Evolutionary conservation across 2,113 vertebrate species (phyloP), one percentile per base, ranked within the genome.

Genomic region (Pao palembangensis): DNA sequence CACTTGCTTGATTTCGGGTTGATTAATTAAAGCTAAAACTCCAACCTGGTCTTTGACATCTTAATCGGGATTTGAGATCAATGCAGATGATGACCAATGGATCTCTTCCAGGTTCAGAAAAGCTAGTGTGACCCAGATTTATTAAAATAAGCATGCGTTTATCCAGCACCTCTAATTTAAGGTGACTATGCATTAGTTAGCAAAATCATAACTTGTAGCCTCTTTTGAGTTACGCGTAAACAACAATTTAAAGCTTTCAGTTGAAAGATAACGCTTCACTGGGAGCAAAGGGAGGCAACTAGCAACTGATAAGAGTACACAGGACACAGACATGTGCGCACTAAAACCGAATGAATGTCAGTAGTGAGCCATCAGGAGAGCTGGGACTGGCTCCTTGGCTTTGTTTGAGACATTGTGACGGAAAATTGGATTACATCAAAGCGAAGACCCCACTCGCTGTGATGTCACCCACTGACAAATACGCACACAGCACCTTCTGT

Each of bases 351-450:
- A 41, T 34, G 31, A 58, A 64, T 65, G 60, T 64, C 51, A 25
- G 34, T 55, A 55, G 59, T 51, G 49, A 8, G 46, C 56, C 57
- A 58, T 74, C 31, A 38, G 58, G 46, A 57, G 21, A 49, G 19
- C 21, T 14, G 61, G 55, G 56, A 3, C 61, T 63, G 53, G 42
- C 46, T 28, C 61, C 54, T 56, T 58, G 58, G 53, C 58, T 63
- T 69, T 59, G 56, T 61, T 67, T 60, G 72, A 61, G 61, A 69
- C 50, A 59, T 69, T 51, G 74, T 81, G 75, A 87, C 81, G 68
- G 83, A 85, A 81, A 89, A 89, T 85, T 72, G 83, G 86, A 89
- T 86, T 86, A 87, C 85, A 82, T 81, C 53, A 70, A 80, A 78
- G 51, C 16, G 64, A 43, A 49, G 69, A 70, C 81, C 64, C 52